A percentile compares a stretch with the other conserved stretches of the same genome.
Evolutionary conservation across 2,888 invertebrate species (phyloP).

Genomic region (Elmis aenea): DNA sequence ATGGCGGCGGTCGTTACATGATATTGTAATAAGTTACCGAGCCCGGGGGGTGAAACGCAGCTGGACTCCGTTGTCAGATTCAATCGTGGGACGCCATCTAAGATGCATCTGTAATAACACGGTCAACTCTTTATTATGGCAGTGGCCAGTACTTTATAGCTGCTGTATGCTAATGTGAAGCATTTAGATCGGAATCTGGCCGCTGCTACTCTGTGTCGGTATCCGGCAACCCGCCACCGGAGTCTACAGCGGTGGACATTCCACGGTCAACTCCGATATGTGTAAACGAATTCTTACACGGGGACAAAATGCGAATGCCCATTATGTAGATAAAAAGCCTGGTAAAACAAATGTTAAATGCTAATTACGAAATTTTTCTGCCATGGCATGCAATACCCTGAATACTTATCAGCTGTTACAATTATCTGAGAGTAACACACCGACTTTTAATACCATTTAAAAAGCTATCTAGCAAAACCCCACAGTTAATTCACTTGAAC

Average conservation of each 20-base stretch:
- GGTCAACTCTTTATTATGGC: conserved; percentile 32
- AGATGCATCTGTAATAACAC: conserved; percentile 35
- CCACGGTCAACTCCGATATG: conserved; percentile 19
- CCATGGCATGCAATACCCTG: too few species aligned
- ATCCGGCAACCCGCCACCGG: conserved; percentile 5
- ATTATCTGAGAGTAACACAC: too few species aligned
- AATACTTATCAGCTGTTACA: too few species aligned
- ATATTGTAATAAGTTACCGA: conserved; percentile 38
- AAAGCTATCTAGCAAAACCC: too few species aligned
- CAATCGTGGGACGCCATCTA: conserved; percentile 32
- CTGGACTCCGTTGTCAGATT: conserved; percentile 23
- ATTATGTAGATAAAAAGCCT: conserved; percentile 9
- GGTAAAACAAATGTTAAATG: conserved; percentile 10
- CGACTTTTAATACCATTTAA: too few species aligned
- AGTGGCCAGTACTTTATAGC: conserved; percentile 37
- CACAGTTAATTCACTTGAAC: too few species aligned
- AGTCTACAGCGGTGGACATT: conserved; percentile 18
- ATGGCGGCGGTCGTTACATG: too few species aligned
- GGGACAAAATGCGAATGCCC: conserved; percentile 8
- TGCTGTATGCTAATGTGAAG: conserved; percentile 46
- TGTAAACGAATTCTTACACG: conserved; percentile 28
- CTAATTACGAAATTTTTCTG: conserved; percentile 10
- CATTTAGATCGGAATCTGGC: conserved; percentile 48
- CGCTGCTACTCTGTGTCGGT: conserved; percentile 38
- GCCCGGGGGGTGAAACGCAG: conserved; percentile 30